These are phyloP conservation scores for Drosophila bocqueti DNA, from an alignment of 1,140 invertebrate genomes.

Conservation along the genomic window DNA sequence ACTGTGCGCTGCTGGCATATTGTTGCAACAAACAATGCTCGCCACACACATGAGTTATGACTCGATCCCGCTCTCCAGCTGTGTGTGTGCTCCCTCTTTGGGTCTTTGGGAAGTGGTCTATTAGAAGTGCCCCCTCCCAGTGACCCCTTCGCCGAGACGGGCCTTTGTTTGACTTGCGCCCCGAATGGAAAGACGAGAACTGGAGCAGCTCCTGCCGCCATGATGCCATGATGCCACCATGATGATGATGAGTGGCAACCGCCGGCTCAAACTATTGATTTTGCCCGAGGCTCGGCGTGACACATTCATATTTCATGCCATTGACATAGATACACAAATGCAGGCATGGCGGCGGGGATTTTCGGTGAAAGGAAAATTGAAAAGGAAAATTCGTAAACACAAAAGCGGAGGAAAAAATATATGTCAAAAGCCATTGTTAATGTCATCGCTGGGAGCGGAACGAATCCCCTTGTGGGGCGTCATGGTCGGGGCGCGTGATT, in stretches of 20 bases:
- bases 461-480: conserved; percentile 24
- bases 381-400: conserved; percentile 66
- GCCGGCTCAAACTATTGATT: conserved; percentile 76
- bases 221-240: conserved; percentile 16
- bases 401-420: conserved; percentile 52
- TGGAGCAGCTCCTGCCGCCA: conserved; percentile 42
- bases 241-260: conserved; percentile 57
- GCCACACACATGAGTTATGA: conserved; percentile 70
- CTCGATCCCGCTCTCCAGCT: conserved; percentile 33
- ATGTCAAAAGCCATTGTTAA: conserved; percentile 81
- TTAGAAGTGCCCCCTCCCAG: conserved; percentile 44
- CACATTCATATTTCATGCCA: conserved; percentile 72
- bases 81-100: background rate
- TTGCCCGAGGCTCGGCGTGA: conserved; percentile 35
- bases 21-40: conserved; percentile 77
- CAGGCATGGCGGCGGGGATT: conserved; percentile 37
- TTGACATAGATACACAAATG: conserved; percentile 76
- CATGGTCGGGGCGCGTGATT: conserved; percentile 62
- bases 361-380: conserved; percentile 69
- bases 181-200: conserved; percentile 48
- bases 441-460: conserved; percentile 49
- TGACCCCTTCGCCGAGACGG: conserved; percentile 40
- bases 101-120: conserved; percentile 49
- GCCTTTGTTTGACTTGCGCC: conserved; percentile 66
- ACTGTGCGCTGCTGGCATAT: conserved; percentile 55